phyloP scores from a whole-genome alignment of 2,888 invertebrate genomes.

The Blastobasis adustella region DNA sequence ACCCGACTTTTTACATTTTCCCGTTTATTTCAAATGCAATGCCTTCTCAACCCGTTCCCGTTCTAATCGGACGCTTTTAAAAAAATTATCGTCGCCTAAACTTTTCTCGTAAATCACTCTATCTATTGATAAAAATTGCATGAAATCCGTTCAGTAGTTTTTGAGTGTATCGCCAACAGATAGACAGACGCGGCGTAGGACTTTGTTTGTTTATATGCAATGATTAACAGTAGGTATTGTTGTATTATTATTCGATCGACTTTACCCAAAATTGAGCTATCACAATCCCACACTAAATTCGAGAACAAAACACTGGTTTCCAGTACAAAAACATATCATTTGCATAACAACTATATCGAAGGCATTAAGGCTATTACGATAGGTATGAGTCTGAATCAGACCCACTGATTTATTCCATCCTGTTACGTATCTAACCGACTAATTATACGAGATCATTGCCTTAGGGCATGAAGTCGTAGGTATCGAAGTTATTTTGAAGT shows the following conservation, averaged over 20 bases:
- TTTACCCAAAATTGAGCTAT: neutral
- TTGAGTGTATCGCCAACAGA: no score
- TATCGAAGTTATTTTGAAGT: neutral
- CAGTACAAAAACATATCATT: neutral
- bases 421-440: constrained; percentile 2
- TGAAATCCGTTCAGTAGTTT: no score
- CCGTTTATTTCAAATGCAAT: no score
- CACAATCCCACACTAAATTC: neutral
- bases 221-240: neutral
- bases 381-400: neutral
- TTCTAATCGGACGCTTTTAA: no score
- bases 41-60: no score
- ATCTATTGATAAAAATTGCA: no score
- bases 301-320: neutral
- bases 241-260: neutral
- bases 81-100: no score
- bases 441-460: neutral
- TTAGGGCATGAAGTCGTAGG: neutral
- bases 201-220: neutral
- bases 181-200: no score
- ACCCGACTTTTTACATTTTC: no score
- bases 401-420: constrained; percentile 8
- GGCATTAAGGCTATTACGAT: neutral
- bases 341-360: neutral
- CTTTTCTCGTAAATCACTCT: neutral